Evolutionary conservation across 2,113 vertebrate species (phyloP).

Genomic region (Andinoacara biseriatus): DNA sequence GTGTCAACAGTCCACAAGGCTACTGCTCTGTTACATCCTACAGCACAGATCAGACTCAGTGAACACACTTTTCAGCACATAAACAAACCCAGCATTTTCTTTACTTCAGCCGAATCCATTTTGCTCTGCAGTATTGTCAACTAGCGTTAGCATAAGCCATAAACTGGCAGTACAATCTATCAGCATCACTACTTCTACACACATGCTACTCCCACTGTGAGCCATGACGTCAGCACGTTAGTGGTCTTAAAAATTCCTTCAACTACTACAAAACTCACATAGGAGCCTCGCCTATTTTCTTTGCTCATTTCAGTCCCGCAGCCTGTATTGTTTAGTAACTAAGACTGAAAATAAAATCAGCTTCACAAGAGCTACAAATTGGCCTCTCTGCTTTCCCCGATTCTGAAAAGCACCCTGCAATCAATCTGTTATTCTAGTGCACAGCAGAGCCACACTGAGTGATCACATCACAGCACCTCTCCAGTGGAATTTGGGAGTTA

Average conservation of each 20-base stretch:
- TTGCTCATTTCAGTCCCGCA: background rate
- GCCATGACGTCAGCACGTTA: conserved; percentile 36
- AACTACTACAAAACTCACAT: conserved; percentile 38
- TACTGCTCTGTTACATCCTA: background rate
- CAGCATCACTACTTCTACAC: conserved; percentile 50
- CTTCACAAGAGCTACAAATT: conserved; percentile 42
- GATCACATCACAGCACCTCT: conserved; percentile 34
- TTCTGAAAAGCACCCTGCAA: conserved; percentile 30
- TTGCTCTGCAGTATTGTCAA: conserved; percentile 33
- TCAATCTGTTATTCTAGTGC: conserved; percentile 26
- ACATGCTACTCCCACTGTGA: conserved; percentile 50
- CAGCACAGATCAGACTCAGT: conserved; percentile 1
- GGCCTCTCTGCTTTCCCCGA: conserved; percentile 11
- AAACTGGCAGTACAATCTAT: conserved; percentile 49
- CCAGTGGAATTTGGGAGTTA: conserved; percentile 24
- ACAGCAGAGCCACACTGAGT: conserved; percentile 35
- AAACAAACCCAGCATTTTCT: background rate
- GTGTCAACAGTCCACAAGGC: background rate
- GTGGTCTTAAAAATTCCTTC: conserved; percentile 41
- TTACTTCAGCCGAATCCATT: conserved; percentile 2
- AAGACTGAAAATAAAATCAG: conserved; percentile 38
- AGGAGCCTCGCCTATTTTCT: conserved; percentile 6
- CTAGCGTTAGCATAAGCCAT: conserved; percentile 62
- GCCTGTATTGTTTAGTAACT: conserved; percentile 30
- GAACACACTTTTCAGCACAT: conserved; percentile 1